Evolutionary conservation across 2,113 vertebrate genomes (phyloP).

Genomic region (Drymodes brunneopygia): DNA sequence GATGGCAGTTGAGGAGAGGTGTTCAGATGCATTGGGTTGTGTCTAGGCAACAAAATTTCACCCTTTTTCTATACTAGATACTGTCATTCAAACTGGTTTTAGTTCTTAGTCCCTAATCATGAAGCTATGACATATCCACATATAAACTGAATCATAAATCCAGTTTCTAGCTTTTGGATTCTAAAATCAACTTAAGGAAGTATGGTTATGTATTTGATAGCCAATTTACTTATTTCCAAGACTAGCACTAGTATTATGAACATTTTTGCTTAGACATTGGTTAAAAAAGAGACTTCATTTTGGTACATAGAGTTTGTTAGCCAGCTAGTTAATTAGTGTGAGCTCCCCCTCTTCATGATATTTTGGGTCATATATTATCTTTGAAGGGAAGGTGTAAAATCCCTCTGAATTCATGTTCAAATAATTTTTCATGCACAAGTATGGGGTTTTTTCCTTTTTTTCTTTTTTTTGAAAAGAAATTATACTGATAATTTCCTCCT

Average conservation of each 20-base stretch:
- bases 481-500: not conserved
- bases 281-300: not conserved
- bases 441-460: rapidly evolving
- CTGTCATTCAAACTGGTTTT: not conserved
- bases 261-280: not conserved
- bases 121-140: not conserved
- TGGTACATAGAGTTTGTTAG: not conserved
- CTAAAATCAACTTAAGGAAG: not conserved
- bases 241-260: not conserved
- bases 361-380: not conserved
- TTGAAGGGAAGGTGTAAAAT: not conserved
- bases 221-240: not conserved
- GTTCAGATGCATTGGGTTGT: not conserved
- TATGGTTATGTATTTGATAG: rapidly evolving
- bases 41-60: not conserved
- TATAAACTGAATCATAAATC: not conserved
- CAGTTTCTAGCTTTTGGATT: not conserved
- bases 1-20: rapidly evolving
- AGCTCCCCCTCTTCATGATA: rapidly evolving
- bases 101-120: not conserved
- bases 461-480: rapidly evolving
- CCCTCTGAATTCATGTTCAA: not conserved
- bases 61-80: not conserved
- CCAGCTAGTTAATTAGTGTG: not conserved
- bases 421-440: not conserved